phyloP scores from a whole-genome alignment of 92 coral and sea anemone genomes.

The Palythoa grandis region DNA sequence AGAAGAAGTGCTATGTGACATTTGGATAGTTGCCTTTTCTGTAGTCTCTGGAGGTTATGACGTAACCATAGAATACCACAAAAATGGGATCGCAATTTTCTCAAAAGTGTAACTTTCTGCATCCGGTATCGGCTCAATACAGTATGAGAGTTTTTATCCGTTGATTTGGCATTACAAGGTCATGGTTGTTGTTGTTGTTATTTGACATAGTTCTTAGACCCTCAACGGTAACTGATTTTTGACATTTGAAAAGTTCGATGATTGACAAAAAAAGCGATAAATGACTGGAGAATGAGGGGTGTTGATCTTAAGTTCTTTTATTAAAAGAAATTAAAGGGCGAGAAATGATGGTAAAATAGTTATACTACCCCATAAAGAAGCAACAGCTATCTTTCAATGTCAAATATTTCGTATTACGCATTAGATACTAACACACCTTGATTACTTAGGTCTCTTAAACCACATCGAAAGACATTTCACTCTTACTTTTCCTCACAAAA shows the following conservation, averaged over 20 bases:
- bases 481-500: not conserved
- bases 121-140: conserved; percentile 13
- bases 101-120: not conserved
- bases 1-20: not conserved
- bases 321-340: too few species aligned
- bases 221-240: not conserved
- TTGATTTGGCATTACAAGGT: conserved; percentile 17
- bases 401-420: too few species aligned
- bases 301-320: conserved; percentile 4
- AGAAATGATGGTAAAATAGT: too few species aligned
- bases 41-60: not conserved
- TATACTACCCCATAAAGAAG: too few species aligned
- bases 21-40: conserved; percentile 8
- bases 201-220: not conserved
- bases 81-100: not conserved
- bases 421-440: too few species aligned
- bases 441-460: too few species aligned
- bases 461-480: too few species aligned
- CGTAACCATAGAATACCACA: not conserved
- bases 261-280: conserved; percentile 37
- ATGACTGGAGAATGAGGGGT: conserved; percentile 43
- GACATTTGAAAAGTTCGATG: conserved; percentile 41
- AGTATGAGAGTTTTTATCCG: not conserved
- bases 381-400: too few species aligned
- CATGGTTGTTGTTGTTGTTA: conserved; percentile 3